phyloP scores from a whole-genome alignment of 2,113 vertebrate species.

The Zosterops borbonicus region DNA sequence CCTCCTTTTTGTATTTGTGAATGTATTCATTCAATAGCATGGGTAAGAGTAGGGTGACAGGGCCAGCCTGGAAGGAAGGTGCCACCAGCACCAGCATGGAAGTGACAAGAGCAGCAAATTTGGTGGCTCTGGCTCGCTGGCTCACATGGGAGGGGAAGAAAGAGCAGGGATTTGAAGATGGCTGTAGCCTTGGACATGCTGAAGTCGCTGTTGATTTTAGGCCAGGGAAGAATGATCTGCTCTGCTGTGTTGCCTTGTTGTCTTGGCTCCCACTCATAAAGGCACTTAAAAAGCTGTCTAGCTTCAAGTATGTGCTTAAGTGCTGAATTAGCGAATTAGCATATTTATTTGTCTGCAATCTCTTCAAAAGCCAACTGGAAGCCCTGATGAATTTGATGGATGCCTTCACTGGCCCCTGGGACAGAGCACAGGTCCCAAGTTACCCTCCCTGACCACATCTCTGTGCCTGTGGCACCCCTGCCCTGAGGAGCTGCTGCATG shows the following conservation, averaged over 20 bases:
- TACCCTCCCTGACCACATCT: background rate
- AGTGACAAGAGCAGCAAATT: background rate
- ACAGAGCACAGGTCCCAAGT: background rate
- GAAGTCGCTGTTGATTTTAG: background rate
- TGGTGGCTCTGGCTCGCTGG: background rate
- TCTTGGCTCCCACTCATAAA: conserved; percentile 10
- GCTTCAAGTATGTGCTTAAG: conserved; percentile 39
- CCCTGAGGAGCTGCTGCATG: background rate
- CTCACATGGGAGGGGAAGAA: fast-evolving
- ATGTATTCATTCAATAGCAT: background rate
- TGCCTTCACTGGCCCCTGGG: fast-evolving
- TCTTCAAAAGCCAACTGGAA: background rate
- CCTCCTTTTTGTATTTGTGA: background rate
- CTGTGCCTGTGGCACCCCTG: background rate
- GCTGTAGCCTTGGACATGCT: background rate
- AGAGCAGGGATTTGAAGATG: background rate
- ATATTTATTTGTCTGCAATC: background rate
- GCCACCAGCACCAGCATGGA: background rate
- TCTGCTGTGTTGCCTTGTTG: background rate
- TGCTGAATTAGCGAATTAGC: background rate
- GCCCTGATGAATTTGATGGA: background rate
- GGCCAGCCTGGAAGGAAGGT: background rate
- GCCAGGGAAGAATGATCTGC: background rate
- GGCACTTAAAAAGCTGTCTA: conserved; percentile 18
- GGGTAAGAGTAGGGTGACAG: background rate